Percentiles rank a stretch among this genome's conserved stretches.
Conservation (phyloP, 2,797 vertebrate genomes). For the Gouania willdenowi region DNA sequence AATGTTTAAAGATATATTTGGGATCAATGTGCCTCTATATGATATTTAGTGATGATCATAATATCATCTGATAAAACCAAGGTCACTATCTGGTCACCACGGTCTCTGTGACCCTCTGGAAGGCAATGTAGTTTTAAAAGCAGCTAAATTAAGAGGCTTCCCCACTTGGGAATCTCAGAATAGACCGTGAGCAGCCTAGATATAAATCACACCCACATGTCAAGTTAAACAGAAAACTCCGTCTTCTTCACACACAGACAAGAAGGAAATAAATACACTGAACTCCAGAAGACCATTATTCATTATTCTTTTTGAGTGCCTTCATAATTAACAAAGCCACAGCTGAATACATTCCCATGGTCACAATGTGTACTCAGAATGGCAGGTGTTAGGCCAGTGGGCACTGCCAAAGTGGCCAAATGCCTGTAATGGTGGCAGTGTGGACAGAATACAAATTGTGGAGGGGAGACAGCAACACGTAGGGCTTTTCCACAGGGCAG, state of each 20-base stretch:
- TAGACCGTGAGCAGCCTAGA: conserved; percentile 50
- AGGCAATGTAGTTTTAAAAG: conserved; percentile 62
- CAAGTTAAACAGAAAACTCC: conserved; percentile 12
- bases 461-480: no score
- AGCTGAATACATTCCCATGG: neutral
- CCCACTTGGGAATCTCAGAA: conserved; percentile 58
- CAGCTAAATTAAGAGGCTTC: conserved; percentile 61
- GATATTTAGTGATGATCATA: no score
- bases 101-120: conserved; percentile 42
- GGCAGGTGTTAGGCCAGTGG: conserved; percentile 53
- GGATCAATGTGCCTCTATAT: no score
- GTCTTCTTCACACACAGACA: neutral
- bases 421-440: conserved; percentile 2
- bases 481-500: no score
- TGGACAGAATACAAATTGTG: conserved; percentile 29
- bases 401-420: conserved; percentile 12
- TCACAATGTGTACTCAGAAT: conserved; percentile 10
- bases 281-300: neutral
- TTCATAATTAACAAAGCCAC: neutral
- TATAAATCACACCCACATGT: conserved; percentile 42
- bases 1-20: no score
- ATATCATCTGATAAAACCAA: no score
- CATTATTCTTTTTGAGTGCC: neutral
- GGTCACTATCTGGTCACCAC: no score
- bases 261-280: neutral